Percentiles rank a stretch among this genome's conserved stretches.
These are phyloP conservation scores for Oreohelix idahoensis DNA, from an alignment of 1,140 invertebrate species.

Conservation along the genomic window DNA sequence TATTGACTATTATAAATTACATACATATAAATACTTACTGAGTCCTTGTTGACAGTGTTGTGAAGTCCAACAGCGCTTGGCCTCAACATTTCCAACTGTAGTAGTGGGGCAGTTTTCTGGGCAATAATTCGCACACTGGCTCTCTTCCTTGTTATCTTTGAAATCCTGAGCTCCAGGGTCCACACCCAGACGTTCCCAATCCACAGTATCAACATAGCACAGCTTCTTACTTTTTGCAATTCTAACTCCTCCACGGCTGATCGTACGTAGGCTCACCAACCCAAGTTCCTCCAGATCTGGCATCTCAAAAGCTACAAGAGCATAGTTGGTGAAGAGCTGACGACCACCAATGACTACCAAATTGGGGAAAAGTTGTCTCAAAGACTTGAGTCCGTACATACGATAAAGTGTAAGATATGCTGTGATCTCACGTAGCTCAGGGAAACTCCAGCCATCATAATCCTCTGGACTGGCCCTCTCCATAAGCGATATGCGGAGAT, in stretches of 20 bases:
- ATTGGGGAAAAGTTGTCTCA: slow-evolving; percentile 93
- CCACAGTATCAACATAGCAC: slow-evolving; percentile 90
- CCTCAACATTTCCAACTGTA: slow-evolving; percentile 40
- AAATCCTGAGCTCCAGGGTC: slow-evolving; percentile 57
- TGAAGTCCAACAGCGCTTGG: slow-evolving; percentile 64
- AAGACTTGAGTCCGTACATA: slow-evolving; percentile 83
- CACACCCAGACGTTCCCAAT: slow-evolving; percentile 84
- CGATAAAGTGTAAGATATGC: slow-evolving; percentile 83
- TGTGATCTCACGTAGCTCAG: slow-evolving; percentile 80
- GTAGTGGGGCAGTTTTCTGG: slow-evolving; percentile 54
- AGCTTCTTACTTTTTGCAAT: slow-evolving; percentile 90
- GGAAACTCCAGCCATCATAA: slow-evolving; percentile 77
- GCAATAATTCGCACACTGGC: slow-evolving; percentile 67
- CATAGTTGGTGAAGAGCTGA: slow-evolving; percentile 87
- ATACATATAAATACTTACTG: slow-evolving; percentile 51
- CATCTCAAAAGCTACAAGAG: slow-evolving; percentile 86
- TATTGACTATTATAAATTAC: no score
- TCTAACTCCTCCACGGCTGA: slow-evolving; percentile 86
- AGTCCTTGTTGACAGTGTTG: slow-evolving; percentile 67
- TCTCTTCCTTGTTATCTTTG: slow-evolving; percentile 60
- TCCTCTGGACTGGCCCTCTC: slow-evolving; percentile 53
- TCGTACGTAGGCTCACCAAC: slow-evolving; percentile 84
- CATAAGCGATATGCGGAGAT: slow-evolving; percentile 85
- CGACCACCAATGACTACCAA: slow-evolving; percentile 92
- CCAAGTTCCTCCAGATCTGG: slow-evolving; percentile 83